A percentile compares a stretch with the other conserved stretches of the same genome.
Conservation (phyloP, 2,113 vertebrate genomes). For the Telmatochromis brichardi region DNA sequence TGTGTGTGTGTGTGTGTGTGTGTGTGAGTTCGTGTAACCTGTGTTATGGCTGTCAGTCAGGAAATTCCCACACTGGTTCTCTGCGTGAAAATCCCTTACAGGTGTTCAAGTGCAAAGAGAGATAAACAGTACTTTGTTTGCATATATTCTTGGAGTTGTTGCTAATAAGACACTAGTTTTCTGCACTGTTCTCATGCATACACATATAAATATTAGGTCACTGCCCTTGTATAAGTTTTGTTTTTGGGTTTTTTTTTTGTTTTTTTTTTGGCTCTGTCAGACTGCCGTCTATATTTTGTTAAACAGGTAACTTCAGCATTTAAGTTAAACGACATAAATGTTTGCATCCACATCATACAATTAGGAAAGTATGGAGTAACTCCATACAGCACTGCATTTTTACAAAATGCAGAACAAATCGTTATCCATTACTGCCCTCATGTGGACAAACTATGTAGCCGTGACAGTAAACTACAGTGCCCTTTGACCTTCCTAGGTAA, state of each 20-base stretch:
- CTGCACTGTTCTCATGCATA: neutral
- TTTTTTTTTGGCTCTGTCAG: neutral
- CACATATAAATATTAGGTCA: neutral
- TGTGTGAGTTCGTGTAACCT: no score
- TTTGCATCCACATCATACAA: neutral
- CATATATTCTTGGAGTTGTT: neutral
- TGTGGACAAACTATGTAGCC: neutral
- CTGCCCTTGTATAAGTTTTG: neutral
- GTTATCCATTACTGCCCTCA: constrained; percentile 29
- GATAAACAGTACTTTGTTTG: neutral
- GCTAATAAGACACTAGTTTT: neutral
- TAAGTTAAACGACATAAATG: neutral
- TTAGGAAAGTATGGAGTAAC: neutral
- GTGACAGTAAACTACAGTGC: neutral
- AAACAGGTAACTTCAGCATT: neutral
- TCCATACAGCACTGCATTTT: neutral
- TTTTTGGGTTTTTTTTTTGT: rapidly evolving
- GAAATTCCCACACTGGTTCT: constrained; percentile 9
- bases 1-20: neutral
- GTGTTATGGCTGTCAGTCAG: no score
- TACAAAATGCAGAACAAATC: neutral
- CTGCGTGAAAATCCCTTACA: neutral
- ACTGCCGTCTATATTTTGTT: neutral
- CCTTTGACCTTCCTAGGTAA: neutral
- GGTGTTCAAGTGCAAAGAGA: neutral